phyloP scores from a whole-genome alignment of 1,140 invertebrate species.

The Eumaeus atala region DNA sequence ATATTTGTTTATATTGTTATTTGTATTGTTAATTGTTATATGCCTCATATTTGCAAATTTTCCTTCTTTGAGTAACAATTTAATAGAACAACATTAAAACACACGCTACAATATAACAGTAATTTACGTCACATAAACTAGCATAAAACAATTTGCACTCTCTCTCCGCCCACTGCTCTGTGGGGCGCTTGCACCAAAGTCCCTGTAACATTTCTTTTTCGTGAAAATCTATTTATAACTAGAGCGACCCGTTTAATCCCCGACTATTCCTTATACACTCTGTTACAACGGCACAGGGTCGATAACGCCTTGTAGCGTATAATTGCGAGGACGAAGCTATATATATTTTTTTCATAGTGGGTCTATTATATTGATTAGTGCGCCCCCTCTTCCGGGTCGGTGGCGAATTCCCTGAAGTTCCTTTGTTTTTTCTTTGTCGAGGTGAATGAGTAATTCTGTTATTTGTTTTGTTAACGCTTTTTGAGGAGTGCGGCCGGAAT shows the following conservation, averaged over 20 bases:
- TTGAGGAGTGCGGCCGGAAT: too few species aligned
- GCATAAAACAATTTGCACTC: background rate
- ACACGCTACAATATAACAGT: too few species aligned
- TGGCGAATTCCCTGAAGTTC: conserved; percentile 46
- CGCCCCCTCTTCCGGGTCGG: conserved; percentile 56
- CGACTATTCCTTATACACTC: conserved; percentile 23
- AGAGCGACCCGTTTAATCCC: conserved; percentile 49
- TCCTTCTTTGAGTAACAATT: too few species aligned
- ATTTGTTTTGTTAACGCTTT: conserved; percentile 13
- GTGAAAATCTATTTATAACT: conserved; percentile 74
- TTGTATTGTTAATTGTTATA: too few species aligned
- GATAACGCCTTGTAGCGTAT: conserved; percentile 23
- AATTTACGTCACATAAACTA: background rate
- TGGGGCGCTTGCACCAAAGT: conserved; percentile 62
- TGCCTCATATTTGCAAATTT: too few species aligned
- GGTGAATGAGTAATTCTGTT: conserved; percentile 20
- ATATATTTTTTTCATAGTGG: conserved; percentile 69
- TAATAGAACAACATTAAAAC: too few species aligned
- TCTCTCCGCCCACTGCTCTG: conserved; percentile 36
- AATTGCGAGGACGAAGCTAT: conserved; percentile 33
- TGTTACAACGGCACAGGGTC: conserved; percentile 29
- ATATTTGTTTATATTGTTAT: too few species aligned
- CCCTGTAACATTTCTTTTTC: conserved; percentile 73
- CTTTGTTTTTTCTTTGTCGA: conserved; percentile 50
- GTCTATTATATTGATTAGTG: conserved; percentile 74